Evolutionary conservation across 2,888 invertebrate genomes (phyloP).

Genomic region (Xanthorhoe spadicearia): DNA sequence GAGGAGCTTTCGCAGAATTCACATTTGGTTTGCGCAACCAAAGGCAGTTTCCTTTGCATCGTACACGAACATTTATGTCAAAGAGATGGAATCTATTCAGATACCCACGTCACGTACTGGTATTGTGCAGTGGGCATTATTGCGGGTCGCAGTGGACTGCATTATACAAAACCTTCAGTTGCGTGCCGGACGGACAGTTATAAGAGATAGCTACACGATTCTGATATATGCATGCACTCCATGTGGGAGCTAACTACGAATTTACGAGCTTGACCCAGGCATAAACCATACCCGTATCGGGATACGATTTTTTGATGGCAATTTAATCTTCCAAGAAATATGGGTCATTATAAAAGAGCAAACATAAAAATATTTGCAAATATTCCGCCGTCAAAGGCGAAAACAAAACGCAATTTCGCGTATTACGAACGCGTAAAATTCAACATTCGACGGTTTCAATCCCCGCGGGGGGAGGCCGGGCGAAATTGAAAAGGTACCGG

Average conservation of each 20-base stretch:
- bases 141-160: slow-evolving; percentile 47
- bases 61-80: slow-evolving; percentile 40
- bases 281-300: slow-evolving; percentile 64
- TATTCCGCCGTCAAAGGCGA: slow-evolving; percentile 50
- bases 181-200: slow-evolving; percentile 51
- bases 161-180: slow-evolving; percentile 50
- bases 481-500: slow-evolving; percentile 73
- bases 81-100: slow-evolving; percentile 48
- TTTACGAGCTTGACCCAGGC: slow-evolving; percentile 61
- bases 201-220: slow-evolving; percentile 53
- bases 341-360: slow-evolving; percentile 44
- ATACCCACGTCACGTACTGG: slow-evolving; percentile 51
- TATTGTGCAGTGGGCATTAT: slow-evolving; percentile 53
- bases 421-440: slow-evolving; percentile 64
- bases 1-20: slow-evolving; percentile 38
- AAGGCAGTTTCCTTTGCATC: slow-evolving; percentile 47
- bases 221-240: slow-evolving; percentile 67
- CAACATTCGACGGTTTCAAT: slow-evolving; percentile 64
- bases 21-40: slow-evolving; percentile 33
- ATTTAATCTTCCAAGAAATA: slow-evolving; percentile 55
- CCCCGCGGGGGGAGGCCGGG: slow-evolving; percentile 56
- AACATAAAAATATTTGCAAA: slow-evolving; percentile 45
- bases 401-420: slow-evolving; percentile 56
- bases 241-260: slow-evolving; percentile 61
- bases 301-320: slow-evolving; percentile 60